A percentile compares a stretch with the other conserved stretches of the same genome.
Evolutionary conservation across 2,113 vertebrate species (phyloP).

Genomic region (Anser cygnoides): DNA sequence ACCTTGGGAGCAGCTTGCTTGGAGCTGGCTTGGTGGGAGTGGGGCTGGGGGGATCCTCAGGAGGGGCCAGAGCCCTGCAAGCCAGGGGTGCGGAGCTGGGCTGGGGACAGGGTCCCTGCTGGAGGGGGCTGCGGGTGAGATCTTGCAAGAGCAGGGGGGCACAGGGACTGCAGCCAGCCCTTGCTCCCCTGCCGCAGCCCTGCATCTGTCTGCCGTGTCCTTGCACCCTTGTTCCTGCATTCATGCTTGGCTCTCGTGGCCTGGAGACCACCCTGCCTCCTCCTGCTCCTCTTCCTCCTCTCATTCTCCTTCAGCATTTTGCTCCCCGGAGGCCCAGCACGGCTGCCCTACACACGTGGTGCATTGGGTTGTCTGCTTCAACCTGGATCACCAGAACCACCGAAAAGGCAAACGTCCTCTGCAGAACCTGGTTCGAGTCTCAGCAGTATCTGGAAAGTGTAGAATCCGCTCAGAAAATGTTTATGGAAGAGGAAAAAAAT

Average conservation of each 20-base stretch:
- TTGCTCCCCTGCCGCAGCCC: background rate
- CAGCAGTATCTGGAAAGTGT: conserved; percentile 30
- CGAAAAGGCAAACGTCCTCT: background rate
- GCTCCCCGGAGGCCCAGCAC: background rate
- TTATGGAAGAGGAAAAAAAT: conserved; percentile 25
- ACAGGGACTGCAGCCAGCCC: background rate
- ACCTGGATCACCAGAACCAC: background rate
- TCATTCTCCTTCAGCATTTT: background rate
- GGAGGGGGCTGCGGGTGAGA: background rate
- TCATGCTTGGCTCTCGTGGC: background rate
- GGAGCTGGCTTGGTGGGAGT: background rate
- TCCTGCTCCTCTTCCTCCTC: background rate
- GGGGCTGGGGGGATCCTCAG: background rate
- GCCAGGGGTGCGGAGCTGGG: too few relatives aligned
- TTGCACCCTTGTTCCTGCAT: background rate
- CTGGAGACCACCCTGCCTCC: background rate
- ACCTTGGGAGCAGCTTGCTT: background rate
- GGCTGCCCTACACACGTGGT: rapidly evolving
- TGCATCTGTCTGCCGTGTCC: background rate
- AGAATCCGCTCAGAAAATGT: conserved; percentile 25
- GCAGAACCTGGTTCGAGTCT: background rate
- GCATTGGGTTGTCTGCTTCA: background rate
- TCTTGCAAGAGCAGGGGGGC: background rate
- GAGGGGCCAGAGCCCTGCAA: background rate
- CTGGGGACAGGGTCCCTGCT: background rate